Conservation (phyloP, 2,888 invertebrate species). For the Incurvaria masculella region DNA sequence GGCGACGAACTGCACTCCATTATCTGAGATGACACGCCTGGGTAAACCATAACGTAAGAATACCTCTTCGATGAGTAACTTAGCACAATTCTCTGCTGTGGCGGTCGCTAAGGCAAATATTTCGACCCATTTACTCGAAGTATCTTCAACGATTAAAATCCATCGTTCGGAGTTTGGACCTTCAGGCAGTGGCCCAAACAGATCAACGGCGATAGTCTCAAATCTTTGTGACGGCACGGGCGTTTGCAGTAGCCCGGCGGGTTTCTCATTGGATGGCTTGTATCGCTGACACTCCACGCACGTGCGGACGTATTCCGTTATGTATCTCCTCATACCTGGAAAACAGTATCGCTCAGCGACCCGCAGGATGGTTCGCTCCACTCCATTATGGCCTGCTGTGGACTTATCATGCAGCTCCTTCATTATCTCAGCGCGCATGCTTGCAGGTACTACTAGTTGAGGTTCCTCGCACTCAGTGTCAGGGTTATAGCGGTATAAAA, state of each 20-base stretch:
- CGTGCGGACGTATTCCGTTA: conserved; percentile 12
- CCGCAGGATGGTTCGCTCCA: too few species aligned
- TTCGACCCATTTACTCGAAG: conserved; percentile 18
- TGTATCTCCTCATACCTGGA: not conserved
- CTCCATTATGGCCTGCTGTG: too few species aligned
- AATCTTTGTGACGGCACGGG: conserved; percentile 7
- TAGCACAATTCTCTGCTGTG: conserved; percentile 19
- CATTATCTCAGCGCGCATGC: too few species aligned
- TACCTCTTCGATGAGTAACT: conserved; percentile 21
- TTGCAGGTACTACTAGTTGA: too few species aligned
- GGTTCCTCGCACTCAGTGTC: too few species aligned
- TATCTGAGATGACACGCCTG: conserved; percentile 24
- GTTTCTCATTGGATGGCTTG: conserved; percentile 13
- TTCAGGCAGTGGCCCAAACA: conserved; percentile 20
- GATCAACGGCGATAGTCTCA: conserved; percentile 18
- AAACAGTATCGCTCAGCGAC: too few species aligned
- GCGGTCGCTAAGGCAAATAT: conserved; percentile 18
- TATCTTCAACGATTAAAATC: conserved; percentile 19
- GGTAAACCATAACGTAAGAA: conserved; percentile 25
- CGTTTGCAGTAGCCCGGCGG: conserved; percentile 13
- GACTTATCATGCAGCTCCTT: too few species aligned
- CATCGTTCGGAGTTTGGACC: conserved; percentile 9
- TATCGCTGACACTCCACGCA: conserved; percentile 17
- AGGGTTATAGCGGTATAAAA: too few species aligned
- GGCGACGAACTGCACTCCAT: conserved; percentile 25